Base-by-base conservation (phyloP, 2,797 vertebrate species). In the Sciurus vulgaris region DNA sequence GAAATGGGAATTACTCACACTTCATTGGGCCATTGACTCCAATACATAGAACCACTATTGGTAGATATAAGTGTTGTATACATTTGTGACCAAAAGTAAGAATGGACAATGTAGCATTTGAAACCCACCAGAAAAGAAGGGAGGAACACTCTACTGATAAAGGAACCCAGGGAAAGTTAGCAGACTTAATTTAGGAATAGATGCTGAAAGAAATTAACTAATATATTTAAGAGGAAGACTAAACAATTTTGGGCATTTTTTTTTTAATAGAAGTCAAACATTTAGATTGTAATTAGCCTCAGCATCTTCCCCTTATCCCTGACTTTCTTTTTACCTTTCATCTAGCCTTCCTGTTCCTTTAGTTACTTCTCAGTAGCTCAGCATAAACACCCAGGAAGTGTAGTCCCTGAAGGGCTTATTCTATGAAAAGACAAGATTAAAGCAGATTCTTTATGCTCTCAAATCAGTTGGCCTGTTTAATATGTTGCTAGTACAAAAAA, bases 371-470 rank as follows among this genome's bases (percentile, higher is more conserved):
- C 5, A 24, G 15, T 63, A 77, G 73, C 24, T 70, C 65, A 69
- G 17, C 44, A 47, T 82, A 83, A 82, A 65, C 26, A 83, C 26
- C 44, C 15, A 33, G 78, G 44, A 47, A 93, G 18, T 56, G 79
- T 82, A 93, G 70, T 61, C 74, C 89, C 79, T 63, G n/a, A 97
- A 81, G 72, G 47, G 35, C 51, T 94, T 95, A 77, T 94, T 72
- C 65, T 95, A 18, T 77, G 82, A 94, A 96, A 86, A 94, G 86
- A 87, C 22, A 91, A 93, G 79, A 89, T 94, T 94, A 85, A 96
- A 91, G 73, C 49, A 81, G 44, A 91, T 85, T 81, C 38, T 96
- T 95, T 72, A 78, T 86, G 74, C 63, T 97, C 56, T 93, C 18
- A 49, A 89, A 84, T 89, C 81, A 92, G 70, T 84, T 77, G 51